Percentiles rank a stretch among this genome's conserved stretches.
These are phyloP conservation scores for Molorchus minor DNA, from an alignment of 2,888 invertebrate genomes.

Conservation along the genomic window DNA sequence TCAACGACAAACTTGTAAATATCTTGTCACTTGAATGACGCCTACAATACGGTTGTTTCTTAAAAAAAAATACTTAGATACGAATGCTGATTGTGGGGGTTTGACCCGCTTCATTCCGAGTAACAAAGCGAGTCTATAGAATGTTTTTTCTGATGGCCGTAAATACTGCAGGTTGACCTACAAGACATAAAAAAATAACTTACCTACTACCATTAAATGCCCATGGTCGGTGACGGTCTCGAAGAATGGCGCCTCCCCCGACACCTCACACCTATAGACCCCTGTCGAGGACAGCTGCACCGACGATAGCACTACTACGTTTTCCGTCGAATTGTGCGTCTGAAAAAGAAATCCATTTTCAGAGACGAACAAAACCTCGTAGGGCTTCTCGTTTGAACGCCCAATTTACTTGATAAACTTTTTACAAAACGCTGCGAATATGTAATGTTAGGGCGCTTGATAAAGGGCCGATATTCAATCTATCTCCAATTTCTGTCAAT, in stretches of 20 bases:
- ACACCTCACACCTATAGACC: constrained; percentile 75
- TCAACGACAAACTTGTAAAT: too few relatives aligned
- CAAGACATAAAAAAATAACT: constrained; percentile 59
- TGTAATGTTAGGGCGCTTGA: constrained; percentile 54
- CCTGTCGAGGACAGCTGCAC: constrained; percentile 73
- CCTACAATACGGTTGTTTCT: too few relatives aligned
- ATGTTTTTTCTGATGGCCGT: too few relatives aligned
- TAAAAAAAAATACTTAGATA: too few relatives aligned
- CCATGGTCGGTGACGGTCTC: constrained; percentile 74
- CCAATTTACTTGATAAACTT: constrained; percentile 53
- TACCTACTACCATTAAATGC: constrained; percentile 75
- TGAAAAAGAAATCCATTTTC: constrained; percentile 57
- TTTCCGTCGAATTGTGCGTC: constrained; percentile 75
- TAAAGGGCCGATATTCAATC: constrained; percentile 59
- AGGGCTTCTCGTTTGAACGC: constrained; percentile 43
- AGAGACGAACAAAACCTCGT: constrained; percentile 14
- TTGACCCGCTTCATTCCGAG: too few relatives aligned
- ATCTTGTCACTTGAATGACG: too few relatives aligned
- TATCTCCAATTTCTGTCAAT: constrained; percentile 61
- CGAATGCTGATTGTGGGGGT: too few relatives aligned
- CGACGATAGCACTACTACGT: constrained; percentile 70
- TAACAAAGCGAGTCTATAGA: too few relatives aligned
- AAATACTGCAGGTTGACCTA: too few relatives aligned
- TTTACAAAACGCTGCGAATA: constrained; percentile 53
- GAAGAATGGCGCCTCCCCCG: constrained; percentile 76